Evolutionary conservation across 2,888 invertebrate genomes (phyloP).

Genomic region (Tiliacea citrago): DNA sequence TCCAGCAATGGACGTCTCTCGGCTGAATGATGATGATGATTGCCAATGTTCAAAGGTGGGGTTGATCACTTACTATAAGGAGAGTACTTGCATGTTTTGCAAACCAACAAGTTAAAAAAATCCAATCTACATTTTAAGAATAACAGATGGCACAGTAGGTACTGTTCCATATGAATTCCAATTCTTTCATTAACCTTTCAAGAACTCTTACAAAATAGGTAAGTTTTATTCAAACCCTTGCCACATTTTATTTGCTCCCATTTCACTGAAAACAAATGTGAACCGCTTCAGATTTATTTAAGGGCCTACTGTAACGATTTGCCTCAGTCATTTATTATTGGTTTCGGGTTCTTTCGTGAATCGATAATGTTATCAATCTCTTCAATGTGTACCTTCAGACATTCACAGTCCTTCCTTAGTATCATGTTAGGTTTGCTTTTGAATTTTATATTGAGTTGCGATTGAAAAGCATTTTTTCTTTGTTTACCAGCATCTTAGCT

Average conservation of each 20-base stretch:
- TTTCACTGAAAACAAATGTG: conserved; percentile 52
- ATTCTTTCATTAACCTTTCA: conserved; percentile 15
- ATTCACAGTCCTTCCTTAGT: background rate
- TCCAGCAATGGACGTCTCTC: no score
- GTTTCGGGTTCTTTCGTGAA: conserved; percentile 30
- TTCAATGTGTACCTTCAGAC: background rate
- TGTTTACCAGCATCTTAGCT: background rate
- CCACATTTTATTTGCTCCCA: conserved; percentile 41
- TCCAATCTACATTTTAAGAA: background rate
- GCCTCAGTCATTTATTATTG: conserved; percentile 45
- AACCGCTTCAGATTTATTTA: conserved; percentile 61
- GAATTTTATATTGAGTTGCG: background rate
- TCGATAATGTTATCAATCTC: conserved; percentile 36
- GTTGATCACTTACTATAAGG: no score
- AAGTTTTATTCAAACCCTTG: conserved; percentile 29
- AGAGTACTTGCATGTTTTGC: no score
- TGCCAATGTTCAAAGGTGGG: no score
- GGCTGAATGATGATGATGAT: no score
- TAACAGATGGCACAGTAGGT: no score
- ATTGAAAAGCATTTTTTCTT: background rate
- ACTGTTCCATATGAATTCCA: background rate
- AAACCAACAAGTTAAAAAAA: no score
- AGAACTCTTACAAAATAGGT: conserved; percentile 23
- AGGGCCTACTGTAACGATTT: conserved; percentile 41
- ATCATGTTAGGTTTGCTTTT: background rate